Percentiles rank a stretch among this genome's conserved stretches.
Conservation (phyloP, 2,888 invertebrate species). For the Melipona bicolor region DNA sequence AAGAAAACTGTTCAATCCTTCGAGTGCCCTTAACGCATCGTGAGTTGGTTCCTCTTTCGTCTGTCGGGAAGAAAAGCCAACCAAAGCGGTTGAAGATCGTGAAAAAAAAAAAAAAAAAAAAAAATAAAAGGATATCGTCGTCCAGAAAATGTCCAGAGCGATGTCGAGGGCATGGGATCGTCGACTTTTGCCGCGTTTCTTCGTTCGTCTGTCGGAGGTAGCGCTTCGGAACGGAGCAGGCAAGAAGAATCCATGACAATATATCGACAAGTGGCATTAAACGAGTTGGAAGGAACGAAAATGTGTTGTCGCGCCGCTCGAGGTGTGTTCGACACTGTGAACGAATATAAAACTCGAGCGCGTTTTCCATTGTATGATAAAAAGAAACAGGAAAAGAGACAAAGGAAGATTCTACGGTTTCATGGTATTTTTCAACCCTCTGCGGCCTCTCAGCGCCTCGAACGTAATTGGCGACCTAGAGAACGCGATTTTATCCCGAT, state of each 20-base stretch:
- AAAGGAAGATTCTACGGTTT: slow-evolving; percentile 21
- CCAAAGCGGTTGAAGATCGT: not conserved
- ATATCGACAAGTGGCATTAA: slow-evolving; percentile 39
- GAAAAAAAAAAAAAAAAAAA: no score
- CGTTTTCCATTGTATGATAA: slow-evolving; percentile 9
- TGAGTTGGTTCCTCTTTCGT: slow-evolving; percentile 11
- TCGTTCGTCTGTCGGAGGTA: not conserved
- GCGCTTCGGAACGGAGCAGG: not conserved
- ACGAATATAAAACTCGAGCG: not conserved
- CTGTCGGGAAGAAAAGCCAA: not conserved
- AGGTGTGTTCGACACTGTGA: not conserved
- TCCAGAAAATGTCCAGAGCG: no score
- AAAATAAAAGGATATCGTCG: no score
- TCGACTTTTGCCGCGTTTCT: slow-evolving; percentile 12
- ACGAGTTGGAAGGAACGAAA: not conserved
- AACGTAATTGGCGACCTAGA: not conserved
- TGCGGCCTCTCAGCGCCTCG: not conserved
- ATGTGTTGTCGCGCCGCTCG: not conserved
- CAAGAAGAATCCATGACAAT: slow-evolving; percentile 47
- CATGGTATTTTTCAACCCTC: slow-evolving; percentile 25
- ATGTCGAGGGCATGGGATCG: not conserved
- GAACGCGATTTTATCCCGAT: not conserved
- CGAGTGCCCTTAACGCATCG: slow-evolving; percentile 36
- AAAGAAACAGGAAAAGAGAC: not conserved
- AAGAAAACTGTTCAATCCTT: slow-evolving; percentile 35